phyloP scores from a whole-genome alignment of 2,888 invertebrate species.

The Camponotus fellah region DNA sequence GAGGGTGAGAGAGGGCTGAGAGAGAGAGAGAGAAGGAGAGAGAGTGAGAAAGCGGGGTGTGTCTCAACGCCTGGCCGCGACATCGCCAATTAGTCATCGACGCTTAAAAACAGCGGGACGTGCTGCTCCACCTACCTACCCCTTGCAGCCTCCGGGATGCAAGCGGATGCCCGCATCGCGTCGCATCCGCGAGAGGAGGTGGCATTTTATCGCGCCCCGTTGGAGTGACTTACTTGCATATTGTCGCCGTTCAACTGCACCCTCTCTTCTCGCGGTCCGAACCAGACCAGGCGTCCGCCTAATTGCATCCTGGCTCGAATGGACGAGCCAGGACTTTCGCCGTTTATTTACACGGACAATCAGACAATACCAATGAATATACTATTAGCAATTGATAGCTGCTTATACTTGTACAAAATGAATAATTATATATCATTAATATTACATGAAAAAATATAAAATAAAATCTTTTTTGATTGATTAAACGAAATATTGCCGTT shows the following conservation, averaged over 20 bases:
- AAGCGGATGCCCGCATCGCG: slow-evolving; percentile 65
- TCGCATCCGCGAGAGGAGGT: slow-evolving; percentile 72
- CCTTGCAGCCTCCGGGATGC: slow-evolving; percentile 56
- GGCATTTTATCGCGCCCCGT: slow-evolving; percentile 77
- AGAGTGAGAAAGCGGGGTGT: slow-evolving; percentile 75
- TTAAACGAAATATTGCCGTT: not conserved
- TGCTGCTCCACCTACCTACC: slow-evolving; percentile 76
- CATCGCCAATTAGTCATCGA: slow-evolving; percentile 86
- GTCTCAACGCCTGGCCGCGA: slow-evolving; percentile 85
- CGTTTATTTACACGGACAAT: not conserved
- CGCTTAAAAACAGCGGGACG: slow-evolving; percentile 85
- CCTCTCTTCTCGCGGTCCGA: slow-evolving; percentile 33
- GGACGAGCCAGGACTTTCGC: not conserved
- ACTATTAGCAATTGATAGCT: not conserved
- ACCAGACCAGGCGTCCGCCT: slow-evolving; percentile 9
- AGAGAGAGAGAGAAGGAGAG: slow-evolving; percentile 60
- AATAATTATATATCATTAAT: not conserved
- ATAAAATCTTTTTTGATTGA: not conserved
- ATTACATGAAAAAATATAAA: not conserved
- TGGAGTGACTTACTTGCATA: slow-evolving; percentile 68
- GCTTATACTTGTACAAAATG: not conserved
- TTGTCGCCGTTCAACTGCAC: slow-evolving; percentile 56
- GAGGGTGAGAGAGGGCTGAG: slow-evolving; percentile 56
- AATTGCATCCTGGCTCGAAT: slow-evolving; percentile 40
- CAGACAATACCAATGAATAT: not conserved